Conservation (phyloP, 53 echinoderm and acorn worm genomes). For the Echinometra lucunter region DNA sequence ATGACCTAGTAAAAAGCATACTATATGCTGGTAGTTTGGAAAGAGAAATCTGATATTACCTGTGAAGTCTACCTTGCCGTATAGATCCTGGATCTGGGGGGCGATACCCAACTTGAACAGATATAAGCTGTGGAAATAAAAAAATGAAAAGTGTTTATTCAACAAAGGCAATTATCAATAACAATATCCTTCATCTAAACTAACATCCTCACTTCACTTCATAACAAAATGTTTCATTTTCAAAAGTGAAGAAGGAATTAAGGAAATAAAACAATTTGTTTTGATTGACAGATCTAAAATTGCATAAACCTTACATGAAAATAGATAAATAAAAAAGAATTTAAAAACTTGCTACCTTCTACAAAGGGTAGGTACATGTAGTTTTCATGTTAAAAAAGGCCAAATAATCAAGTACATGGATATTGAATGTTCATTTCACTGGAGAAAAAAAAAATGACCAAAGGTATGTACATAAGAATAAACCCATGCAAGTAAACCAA, state of each 20-base stretch:
- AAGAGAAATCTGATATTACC: conserved; percentile 71
- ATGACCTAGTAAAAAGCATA: background rate
- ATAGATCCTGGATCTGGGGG: conserved; percentile 95
- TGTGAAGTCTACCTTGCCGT: conserved; percentile 98
- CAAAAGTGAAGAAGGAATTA: background rate
- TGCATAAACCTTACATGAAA: too few relatives aligned
- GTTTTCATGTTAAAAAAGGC: too few relatives aligned
- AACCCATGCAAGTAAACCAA: too few relatives aligned
- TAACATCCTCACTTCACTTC: background rate
- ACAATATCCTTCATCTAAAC: background rate
- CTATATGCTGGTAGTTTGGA: background rate
- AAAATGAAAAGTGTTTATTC: background rate
- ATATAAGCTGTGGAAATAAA: conserved; percentile 78
- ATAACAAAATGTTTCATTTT: background rate
- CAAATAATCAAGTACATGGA: too few relatives aligned
- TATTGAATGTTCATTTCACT: too few relatives aligned
- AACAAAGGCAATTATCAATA: background rate
- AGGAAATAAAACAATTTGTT: background rate
- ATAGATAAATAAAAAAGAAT: too few relatives aligned
- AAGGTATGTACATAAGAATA: too few relatives aligned
- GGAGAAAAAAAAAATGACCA: too few relatives aligned
- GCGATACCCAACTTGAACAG: conserved; percentile 97
- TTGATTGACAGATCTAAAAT: too few relatives aligned
- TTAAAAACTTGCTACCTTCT: too few relatives aligned
- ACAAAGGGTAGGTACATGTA: too few relatives aligned